Evolutionary conservation across 23 tunicate genomes (phyloP).

Genomic region (Oikopleura dioica): DNA sequence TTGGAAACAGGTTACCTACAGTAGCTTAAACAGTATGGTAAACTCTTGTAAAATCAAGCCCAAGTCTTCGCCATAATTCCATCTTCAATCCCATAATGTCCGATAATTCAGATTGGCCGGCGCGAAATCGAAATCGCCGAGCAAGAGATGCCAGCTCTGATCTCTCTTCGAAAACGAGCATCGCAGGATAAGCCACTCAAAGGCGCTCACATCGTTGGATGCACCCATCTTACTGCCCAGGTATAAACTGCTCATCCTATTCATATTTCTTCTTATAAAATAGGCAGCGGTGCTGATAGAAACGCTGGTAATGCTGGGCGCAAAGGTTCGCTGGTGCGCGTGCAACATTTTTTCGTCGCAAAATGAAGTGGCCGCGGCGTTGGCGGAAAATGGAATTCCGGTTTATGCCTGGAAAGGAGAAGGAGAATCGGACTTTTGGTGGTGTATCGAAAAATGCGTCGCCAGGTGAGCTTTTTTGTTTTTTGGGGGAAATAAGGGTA

Average conservation of each 20-base stretch:
- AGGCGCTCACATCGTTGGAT: conserved; percentile 15
- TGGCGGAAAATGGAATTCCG: conserved; percentile 13
- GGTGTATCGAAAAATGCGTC: conserved; percentile 19
- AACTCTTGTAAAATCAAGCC: too few relatives aligned
- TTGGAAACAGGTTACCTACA: too few relatives aligned
- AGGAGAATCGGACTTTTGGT: conserved; percentile 17
- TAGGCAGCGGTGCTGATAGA: conserved; percentile 15
- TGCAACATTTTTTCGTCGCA: conserved; percentile 17
- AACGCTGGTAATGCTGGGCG: conserved; percentile 14
- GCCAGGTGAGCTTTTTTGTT: too few relatives aligned
- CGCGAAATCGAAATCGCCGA: conserved; percentile 22
- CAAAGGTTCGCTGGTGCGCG: conserved; percentile 18
- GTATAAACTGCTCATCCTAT: too few relatives aligned
- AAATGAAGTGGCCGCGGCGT: conserved; percentile 18
- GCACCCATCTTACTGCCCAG: conserved; percentile 18
- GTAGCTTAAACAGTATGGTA: too few relatives aligned
- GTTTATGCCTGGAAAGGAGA: conserved; percentile 19
- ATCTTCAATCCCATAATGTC: too few relatives aligned
- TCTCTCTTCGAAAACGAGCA: conserved; percentile 14
- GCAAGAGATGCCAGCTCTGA: conserved; percentile 21
- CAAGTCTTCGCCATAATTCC: too few relatives aligned
- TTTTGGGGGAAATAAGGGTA: too few relatives aligned
- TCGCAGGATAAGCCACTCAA: conserved; percentile 13
- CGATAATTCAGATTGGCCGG: conserved; percentile 16
- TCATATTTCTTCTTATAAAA: neutral